Percentiles rank a stretch among this genome's conserved stretches.
Evolutionary conservation across 2,888 invertebrate species (phyloP).

Genomic region (Drosophila diplacantha): DNA sequence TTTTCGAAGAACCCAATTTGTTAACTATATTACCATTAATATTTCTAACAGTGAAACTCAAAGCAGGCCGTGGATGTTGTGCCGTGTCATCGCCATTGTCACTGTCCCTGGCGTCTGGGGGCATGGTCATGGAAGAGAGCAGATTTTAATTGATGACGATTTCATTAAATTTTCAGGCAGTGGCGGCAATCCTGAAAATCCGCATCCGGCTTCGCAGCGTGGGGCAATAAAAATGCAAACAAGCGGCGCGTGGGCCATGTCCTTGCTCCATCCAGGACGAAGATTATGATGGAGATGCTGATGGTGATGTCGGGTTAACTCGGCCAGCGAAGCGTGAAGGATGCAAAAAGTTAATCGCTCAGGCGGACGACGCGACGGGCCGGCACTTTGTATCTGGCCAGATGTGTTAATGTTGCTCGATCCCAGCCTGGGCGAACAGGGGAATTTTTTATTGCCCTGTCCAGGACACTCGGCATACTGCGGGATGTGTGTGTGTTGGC

Average conservation of each 20-base stretch:
- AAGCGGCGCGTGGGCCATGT: slow-evolving; percentile 53
- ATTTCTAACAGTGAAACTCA: slow-evolving; percentile 7
- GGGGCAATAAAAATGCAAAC: slow-evolving; percentile 58
- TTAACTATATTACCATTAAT: background rate
- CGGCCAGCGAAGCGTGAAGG: slow-evolving; percentile 61
- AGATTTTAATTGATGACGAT: slow-evolving; percentile 77
- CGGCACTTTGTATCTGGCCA: slow-evolving; percentile 59
- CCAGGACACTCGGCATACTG: slow-evolving; percentile 39
- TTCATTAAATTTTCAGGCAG: slow-evolving; percentile 69
- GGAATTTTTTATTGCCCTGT: slow-evolving; percentile 66
- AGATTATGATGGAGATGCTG: slow-evolving; percentile 26
- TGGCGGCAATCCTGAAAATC: slow-evolving; percentile 48
- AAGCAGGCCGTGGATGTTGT: slow-evolving; percentile 39
- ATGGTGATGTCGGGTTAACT: slow-evolving; percentile 33
- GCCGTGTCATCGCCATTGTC: slow-evolving; percentile 60
- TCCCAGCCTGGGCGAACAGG: slow-evolving; percentile 32
- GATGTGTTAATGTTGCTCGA: slow-evolving; percentile 64
- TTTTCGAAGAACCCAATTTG: background rate
- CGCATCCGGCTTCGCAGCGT: slow-evolving; percentile 39
- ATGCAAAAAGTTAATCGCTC: slow-evolving; percentile 74
- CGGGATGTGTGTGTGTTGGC: slow-evolving; percentile 36
- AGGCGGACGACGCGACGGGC: slow-evolving; percentile 65
- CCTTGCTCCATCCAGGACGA: slow-evolving; percentile 16
- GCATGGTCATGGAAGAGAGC: slow-evolving; percentile 54
- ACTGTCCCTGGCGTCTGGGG: slow-evolving; percentile 48